phyloP scores from a whole-genome alignment of 1,140 invertebrate genomes.

The Diabrotica virgifera region DNA sequence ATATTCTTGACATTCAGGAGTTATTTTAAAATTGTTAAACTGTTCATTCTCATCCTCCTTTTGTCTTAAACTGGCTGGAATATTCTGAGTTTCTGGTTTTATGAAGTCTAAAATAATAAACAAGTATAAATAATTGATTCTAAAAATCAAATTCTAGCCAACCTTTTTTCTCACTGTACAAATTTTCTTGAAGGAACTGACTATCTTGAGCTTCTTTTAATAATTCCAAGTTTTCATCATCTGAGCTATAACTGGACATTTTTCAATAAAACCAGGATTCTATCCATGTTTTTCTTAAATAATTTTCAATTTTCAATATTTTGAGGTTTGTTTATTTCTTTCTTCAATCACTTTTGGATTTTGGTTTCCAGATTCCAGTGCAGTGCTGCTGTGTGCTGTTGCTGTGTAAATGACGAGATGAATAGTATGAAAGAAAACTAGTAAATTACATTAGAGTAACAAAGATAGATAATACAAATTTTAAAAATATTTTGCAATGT shows the following conservation, averaged over 20 bases:
- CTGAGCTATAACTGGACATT: constrained; percentile 32
- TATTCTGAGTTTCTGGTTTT: no score
- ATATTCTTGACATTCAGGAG: constrained; percentile 36
- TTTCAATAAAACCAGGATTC: constrained; percentile 3
- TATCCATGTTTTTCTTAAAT: neutral
- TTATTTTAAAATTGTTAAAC: constrained; percentile 35
- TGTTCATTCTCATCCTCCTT: constrained; percentile 33
- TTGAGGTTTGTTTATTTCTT: no score
- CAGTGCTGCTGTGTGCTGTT: no score
- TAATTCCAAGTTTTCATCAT: constrained; percentile 34
- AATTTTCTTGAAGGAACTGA: constrained; percentile 31
- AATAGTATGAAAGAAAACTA: no score
- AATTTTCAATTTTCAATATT: neutral
- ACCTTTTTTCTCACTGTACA: constrained; percentile 28
- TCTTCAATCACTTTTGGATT: no score
- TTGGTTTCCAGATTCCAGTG: no score
- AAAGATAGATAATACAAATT: no score
- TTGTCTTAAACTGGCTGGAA: constrained; percentile 21
- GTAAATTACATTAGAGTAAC: no score
- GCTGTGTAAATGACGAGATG: no score
- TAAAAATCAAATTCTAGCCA: constrained; percentile 5
- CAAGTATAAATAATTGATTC: neutral
- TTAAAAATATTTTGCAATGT: no score
- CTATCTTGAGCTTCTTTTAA: constrained; percentile 32
- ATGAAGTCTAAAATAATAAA: no score